phyloP scores from a whole-genome alignment of 2,113 vertebrate genomes.

The Eurystomus gularis region DNA sequence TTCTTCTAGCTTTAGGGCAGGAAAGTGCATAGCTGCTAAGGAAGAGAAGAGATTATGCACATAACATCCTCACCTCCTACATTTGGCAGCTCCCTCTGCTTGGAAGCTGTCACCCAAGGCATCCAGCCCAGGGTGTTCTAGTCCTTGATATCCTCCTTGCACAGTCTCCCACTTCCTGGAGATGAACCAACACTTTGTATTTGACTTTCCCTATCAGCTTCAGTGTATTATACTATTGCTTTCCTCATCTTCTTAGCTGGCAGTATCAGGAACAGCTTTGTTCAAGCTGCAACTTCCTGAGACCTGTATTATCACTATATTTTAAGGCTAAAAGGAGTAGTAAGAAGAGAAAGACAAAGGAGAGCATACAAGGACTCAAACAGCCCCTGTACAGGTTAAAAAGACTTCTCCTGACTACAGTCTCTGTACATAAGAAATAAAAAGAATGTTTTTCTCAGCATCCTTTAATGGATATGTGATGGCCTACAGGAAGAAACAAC shows the following conservation, averaged over 20 bases:
- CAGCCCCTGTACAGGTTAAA: not conserved
- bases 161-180: conserved; percentile 67
- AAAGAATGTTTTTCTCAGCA: not conserved
- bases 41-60: conserved; percentile 65
- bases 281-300: not conserved
- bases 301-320: not conserved
- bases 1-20: conserved; percentile 75
- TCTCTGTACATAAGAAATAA: not conserved
- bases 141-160: conserved; percentile 63
- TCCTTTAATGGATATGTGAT: not conserved
- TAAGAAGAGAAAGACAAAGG: not conserved
- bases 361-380: not conserved
- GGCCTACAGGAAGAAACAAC: not conserved
- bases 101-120: conserved; percentile 66
- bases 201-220: conserved; percentile 47
- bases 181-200: conserved; percentile 62
- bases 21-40: conserved; percentile 74
- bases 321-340: not conserved
- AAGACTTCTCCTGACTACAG: not conserved
- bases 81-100: conserved; percentile 64
- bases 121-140: conserved; percentile 68
- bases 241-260: not conserved
- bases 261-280: not conserved
- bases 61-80: conserved; percentile 69
- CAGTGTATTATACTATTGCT: conserved; percentile 10